Base-by-base conservation (phyloP, 1,140 invertebrate species). In the Macrostomum lignano region DNA sequence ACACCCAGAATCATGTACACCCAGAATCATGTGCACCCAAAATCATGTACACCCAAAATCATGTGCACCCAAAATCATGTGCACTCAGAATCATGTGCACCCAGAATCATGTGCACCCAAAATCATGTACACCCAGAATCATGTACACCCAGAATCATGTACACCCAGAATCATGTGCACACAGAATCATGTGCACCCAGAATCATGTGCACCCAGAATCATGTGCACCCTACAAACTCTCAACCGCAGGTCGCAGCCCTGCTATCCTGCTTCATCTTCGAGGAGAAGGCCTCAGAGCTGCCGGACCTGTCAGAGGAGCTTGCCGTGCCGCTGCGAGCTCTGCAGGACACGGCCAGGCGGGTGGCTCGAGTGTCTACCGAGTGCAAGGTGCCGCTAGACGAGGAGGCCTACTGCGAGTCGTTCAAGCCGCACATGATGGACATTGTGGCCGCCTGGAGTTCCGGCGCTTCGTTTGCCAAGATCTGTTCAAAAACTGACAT, bases 381-480 rank as follows among this genome's bases (percentile, higher is more conserved):
- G 48, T 73, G 74, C 11, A 81, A 82, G 49, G 58, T 96, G 40
- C 70, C 79, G 5, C 46, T 93, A 9, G 72, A 88, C 41, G 74
- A 84, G 23, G 53, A 60, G 7, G 24, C 21, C 2, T 98, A 96
- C 58, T 74, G 93, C 6, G 72, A 79, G 29, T 70, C 70, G 46
- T 94, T 96, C 46, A 79, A 76, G 47, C 79, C 81, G 13, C 78
- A 68, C 43, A 64, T 98, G 21, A 94, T 96, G 82, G 84, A 94
- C 51, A 72, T 96, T n/a, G 78, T 94, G 13, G 69, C 75, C 49
- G 68, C 74, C 1, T 98, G 88, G 91, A 76, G 77, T 46, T 81
- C 81, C 45, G 86, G 86, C 14, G 68, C 73, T 11, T 65, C 66
- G n/a, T 98, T 98, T 55, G 60, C 72, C 37, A 67, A 82, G 47